These are phyloP conservation scores for Danio albolineatus DNA, from an alignment of 2,797 vertebrate species.

Conservation along the genomic window DNA sequence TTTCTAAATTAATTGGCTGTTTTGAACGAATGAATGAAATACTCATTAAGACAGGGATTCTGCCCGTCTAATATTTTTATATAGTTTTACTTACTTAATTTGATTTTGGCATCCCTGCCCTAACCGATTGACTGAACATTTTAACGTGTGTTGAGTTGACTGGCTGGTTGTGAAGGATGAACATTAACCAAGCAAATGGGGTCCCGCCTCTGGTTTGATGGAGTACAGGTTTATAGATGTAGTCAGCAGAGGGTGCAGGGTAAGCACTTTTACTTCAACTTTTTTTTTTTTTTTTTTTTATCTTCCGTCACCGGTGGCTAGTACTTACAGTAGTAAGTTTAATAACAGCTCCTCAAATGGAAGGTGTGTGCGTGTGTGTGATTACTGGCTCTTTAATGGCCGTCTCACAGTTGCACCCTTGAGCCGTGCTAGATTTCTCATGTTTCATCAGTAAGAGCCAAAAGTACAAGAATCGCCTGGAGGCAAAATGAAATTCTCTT, in stretches of 20 bases:
- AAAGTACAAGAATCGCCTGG: constrained; percentile 1
- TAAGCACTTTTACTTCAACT: constrained; percentile 71
- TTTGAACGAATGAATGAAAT: no score
- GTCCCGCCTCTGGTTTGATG: constrained; percentile 65
- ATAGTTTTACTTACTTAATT: no score
- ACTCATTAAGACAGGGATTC: no score
- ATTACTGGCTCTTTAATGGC: constrained; percentile 48
- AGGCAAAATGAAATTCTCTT: constrained; percentile 29
- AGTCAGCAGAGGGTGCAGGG: constrained; percentile 64
- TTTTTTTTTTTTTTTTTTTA: constrained; percentile 34
- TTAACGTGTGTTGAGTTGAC: neutral
- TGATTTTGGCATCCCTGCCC: no score
- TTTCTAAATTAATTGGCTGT: no score
- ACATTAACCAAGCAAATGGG: constrained; percentile 30
- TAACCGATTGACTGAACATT: no score
- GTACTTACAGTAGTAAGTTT: constrained; percentile 44
- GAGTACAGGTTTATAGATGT: constrained; percentile 67
- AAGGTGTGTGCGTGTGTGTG: constrained; percentile 40
- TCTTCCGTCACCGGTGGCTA: constrained; percentile 51
- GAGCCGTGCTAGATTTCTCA: constrained; percentile 40
- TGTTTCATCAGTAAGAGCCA: constrained; percentile 52
- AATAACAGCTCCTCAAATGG: constrained; percentile 38
- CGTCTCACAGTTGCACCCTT: constrained; percentile 21
- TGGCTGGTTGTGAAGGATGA: constrained; percentile 21
- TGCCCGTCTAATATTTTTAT: no score